Percentiles rank a stretch among this genome's conserved stretches.
phyloP scores from a whole-genome alignment of 2,797 vertebrate species.

The Pipistrellus kuhlii region DNA sequence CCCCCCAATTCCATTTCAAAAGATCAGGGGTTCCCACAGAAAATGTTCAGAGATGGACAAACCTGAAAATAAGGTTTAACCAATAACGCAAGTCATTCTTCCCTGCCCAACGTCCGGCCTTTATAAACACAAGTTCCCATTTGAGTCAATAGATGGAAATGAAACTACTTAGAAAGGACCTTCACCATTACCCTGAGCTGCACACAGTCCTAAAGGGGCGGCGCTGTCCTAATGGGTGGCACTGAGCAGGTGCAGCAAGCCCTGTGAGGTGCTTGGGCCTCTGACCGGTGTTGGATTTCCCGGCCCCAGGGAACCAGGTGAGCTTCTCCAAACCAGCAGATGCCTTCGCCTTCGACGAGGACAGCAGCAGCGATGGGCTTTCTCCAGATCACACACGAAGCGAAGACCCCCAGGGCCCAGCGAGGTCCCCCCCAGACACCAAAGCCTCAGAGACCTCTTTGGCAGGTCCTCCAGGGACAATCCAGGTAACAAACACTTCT shows the following conservation, averaged over 20 bases:
- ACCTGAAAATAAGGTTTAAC: not conserved
- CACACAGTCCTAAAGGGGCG: not conserved
- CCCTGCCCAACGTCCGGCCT: not conserved
- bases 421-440: slow-evolving; percentile 87
- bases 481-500: slow-evolving; percentile 87
- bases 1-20: not conserved
- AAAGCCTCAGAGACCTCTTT: slow-evolving; percentile 87
- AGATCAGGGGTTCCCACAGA: not conserved
- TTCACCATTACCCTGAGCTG: not conserved
- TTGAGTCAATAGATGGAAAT: not conserved
- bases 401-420: slow-evolving; percentile 92
- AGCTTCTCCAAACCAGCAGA: slow-evolving; percentile 93
- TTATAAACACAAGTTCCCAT: not conserved
- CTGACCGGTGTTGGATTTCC: not conserved
- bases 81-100: not conserved
- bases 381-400: slow-evolving; percentile 94
- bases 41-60: not conserved
- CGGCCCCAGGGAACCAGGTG: slow-evolving; percentile 90
- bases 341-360: slow-evolving; percentile 96
- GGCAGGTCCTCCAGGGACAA: slow-evolving; percentile 83
- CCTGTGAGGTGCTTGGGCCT: not conserved
- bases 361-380: slow-evolving; percentile 96
- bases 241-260: not conserved
- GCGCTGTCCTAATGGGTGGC: rapidly evolving
- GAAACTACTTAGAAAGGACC: not conserved